A percentile compares a stretch with the other conserved stretches of the same genome.
phyloP scores from a whole-genome alignment of 2,797 vertebrate species.

The Tangara arthus region DNA sequence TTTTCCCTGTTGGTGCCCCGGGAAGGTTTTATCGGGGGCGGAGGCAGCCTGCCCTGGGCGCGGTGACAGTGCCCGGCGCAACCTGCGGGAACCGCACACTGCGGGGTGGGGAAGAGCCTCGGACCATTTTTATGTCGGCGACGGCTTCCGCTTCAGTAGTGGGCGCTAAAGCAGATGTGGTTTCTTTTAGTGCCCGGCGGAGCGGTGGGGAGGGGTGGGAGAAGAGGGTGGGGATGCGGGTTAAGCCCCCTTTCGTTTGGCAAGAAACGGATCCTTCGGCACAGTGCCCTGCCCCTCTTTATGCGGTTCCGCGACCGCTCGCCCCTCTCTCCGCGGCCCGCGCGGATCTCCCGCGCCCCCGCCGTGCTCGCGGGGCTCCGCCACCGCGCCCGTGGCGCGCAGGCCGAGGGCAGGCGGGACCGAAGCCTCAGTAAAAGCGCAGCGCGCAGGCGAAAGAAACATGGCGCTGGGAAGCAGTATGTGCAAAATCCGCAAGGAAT shows the following conservation, averaged over 20 bases:
- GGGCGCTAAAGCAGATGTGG: slow-evolving; percentile 9
- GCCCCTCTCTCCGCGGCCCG: not conserved
- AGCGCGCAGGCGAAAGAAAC: slow-evolving; percentile 69
- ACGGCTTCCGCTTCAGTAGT: not conserved
- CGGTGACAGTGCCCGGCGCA: not conserved
- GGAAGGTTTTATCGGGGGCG: not conserved
- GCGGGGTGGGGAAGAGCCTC: not conserved
- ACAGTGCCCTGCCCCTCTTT: not conserved
- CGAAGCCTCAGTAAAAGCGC: not conserved
- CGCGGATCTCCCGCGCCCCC: not conserved
- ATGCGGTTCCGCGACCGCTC: not conserved
- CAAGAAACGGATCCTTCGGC: not conserved
- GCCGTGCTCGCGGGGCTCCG: not conserved
- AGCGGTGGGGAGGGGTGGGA: not conserved
- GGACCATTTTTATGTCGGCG: not conserved
- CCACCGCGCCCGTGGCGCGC: not conserved
- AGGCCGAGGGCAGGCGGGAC: not conserved
- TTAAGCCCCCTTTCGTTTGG: not conserved
- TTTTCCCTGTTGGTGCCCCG: not conserved
- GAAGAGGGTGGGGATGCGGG: not conserved
- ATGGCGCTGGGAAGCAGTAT: slow-evolving; percentile 86
- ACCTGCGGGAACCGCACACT: not conserved
- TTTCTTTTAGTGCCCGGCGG: not conserved
- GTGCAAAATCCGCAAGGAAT: slow-evolving; percentile 88
- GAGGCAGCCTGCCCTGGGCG: not conserved